These are phyloP conservation scores for Hippocampus mohnikei DNA, from an alignment of 2,113 vertebrate species.

Conservation along the genomic window DNA sequence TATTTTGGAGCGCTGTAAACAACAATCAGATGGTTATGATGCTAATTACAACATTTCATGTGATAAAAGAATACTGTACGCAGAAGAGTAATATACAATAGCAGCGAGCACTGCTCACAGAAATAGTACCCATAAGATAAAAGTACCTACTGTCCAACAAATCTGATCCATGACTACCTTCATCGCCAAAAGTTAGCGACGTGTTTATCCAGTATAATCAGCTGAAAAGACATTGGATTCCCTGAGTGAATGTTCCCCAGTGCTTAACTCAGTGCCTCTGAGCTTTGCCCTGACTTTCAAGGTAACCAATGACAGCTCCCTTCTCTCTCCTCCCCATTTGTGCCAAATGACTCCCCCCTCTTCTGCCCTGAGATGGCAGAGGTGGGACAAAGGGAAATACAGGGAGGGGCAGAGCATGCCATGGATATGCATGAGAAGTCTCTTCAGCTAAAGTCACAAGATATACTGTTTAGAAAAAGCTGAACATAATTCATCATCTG, in stretches of 20 bases:
- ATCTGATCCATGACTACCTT: constrained; percentile 35
- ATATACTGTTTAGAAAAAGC: constrained; percentile 32
- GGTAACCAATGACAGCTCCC: constrained; percentile 64
- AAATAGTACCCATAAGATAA: not conserved
- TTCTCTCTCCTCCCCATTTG: constrained; percentile 74
- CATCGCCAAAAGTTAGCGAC: constrained; percentile 40
- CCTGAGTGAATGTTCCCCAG: constrained; percentile 50
- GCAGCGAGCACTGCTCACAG: constrained; percentile 2
- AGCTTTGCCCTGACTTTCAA: constrained; percentile 62
- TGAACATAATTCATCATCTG: not conserved
- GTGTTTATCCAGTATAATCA: constrained; percentile 59
- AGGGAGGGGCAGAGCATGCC: constrained; percentile 34
- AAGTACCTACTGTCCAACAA: constrained; percentile 44
- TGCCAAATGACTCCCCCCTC: constrained; percentile 60
- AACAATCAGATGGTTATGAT: not conserved
- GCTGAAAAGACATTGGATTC: constrained; percentile 48
- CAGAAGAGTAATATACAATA: not conserved
- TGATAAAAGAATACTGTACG: not conserved
- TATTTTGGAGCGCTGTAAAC: too few relatives aligned
- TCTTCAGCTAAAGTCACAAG: constrained; percentile 37
- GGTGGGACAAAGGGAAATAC: constrained; percentile 39
- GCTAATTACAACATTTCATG: not conserved
- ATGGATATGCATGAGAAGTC: constrained; percentile 54
- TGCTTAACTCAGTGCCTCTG: constrained; percentile 55
- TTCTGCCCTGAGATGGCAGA: constrained; percentile 52